Base-by-base conservation (phyloP, 2,888 invertebrate species). In the Mimumesa dahlbomi region DNA sequence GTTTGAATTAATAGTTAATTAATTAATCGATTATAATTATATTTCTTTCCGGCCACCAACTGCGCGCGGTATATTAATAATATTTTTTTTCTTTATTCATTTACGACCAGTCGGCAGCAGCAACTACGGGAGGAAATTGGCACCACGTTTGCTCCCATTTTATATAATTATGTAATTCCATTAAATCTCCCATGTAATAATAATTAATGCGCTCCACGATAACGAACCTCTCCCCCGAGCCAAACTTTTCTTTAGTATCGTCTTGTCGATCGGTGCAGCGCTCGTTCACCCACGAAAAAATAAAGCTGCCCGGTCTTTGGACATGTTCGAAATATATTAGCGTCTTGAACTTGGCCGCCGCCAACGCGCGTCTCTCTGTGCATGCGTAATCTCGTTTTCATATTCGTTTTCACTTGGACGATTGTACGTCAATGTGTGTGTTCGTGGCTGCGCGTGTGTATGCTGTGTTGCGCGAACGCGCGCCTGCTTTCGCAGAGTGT, bases 141-240 rank as follows among this genome's bases (percentile, higher is more conserved):
- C 89, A 89, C 89, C 88, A 87, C 83, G 82, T 87, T 88, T 88
- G 88, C 88, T 88, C 89, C 88, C 89, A 84, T 81, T 77, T 78
- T 75, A 75, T 81, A 70, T 65, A n/a, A n/a, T n/a, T n/a, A 67
- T 72, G 69, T 73, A 64, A 69, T 66, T 75, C 58, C 71, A 69
- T 77, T 71, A 66, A 66, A 73, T 59, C 68, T 64, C 57, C 67
- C 68, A 65, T n/a, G n/a, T 49, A 61, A 36, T 43, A 58, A 50
- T 70, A 58, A 64, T 59, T 70, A 58, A 64, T 59, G 54, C 71
- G 68, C 57, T 46, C 49, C 34, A 58, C 56, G 57, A 54, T 31
- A 50, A 63, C 63, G 48, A 54, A n/a, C 40, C 25, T 25, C 25
- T 25, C 25, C 7, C 25, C 11, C 34, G n/a, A n/a, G n/a, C n/a